These are phyloP conservation scores for Acipenser oxyrinchus DNA, from an alignment of 2,797 vertebrate genomes.

Conservation along the genomic window DNA sequence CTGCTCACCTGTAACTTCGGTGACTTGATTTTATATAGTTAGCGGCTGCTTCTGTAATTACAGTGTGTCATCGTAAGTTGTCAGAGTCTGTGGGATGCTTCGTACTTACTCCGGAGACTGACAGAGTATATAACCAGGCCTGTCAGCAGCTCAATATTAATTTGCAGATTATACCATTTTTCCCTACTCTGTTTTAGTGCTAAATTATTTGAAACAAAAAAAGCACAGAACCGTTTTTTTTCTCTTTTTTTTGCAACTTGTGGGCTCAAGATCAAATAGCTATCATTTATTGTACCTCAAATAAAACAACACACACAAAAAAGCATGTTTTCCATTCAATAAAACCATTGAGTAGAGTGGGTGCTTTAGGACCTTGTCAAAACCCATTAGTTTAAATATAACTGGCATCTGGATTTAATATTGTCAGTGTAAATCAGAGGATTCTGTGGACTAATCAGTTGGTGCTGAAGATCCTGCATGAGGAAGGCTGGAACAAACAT, in stretches of 20 bases:
- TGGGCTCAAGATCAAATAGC: background rate
- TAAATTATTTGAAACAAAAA: no score
- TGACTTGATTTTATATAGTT: no score
- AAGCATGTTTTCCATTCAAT: constrained; percentile 1
- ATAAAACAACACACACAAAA: constrained; percentile 6
- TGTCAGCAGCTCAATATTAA: background rate
- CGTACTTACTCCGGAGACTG: no score
- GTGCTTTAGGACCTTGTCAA: constrained; percentile 2
- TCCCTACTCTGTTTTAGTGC: background rate
- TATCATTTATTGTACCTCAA: constrained; percentile 4
- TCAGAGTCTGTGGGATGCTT: no score
- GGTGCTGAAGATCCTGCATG: background rate
- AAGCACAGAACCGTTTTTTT: no score
- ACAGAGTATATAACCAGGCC: no score
- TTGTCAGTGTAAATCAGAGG: constrained; percentile 1
- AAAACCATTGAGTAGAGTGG: constrained; percentile 2
- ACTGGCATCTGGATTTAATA: constrained; percentile 8
- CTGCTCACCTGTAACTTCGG: no score
- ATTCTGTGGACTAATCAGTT: background rate
- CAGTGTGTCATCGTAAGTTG: no score
- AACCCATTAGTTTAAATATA: constrained; percentile 4
- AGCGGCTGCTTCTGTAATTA: no score
- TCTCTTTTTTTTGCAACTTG: background rate
- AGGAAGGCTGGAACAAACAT: background rate
- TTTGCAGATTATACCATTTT: background rate